Evolutionary conservation across 2,113 vertebrate species (phyloP).

Genomic region (Tursiops truncatus): DNA sequence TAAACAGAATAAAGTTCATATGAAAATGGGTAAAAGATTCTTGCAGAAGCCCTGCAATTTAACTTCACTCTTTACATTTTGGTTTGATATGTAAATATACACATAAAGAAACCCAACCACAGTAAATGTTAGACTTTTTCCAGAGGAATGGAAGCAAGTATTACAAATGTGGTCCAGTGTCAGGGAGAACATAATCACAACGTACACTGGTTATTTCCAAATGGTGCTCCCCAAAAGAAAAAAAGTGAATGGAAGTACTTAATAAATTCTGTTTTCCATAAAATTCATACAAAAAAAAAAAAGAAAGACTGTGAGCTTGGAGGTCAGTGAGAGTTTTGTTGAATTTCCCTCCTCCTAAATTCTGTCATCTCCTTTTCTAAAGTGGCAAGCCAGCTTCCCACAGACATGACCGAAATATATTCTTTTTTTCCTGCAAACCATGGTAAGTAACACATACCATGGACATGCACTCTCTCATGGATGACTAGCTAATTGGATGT

Average conservation of each 20-base stretch:
- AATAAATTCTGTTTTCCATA: constrained; percentile 66
- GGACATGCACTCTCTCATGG: background rate
- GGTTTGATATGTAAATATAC: constrained; percentile 42
- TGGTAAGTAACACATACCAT: constrained; percentile 22
- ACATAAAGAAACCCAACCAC: constrained; percentile 33
- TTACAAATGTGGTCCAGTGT: background rate
- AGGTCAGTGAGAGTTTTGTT: constrained; percentile 59
- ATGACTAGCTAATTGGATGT: constrained; percentile 25
- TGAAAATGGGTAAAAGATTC: constrained; percentile 23
- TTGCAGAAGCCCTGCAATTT: constrained; percentile 32
- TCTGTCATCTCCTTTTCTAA: constrained; percentile 57
- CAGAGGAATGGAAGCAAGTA: constrained; percentile 17
- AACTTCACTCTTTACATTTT: constrained; percentile 22
- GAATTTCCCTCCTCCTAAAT: constrained; percentile 65
- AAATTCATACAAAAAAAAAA: constrained; percentile 34
- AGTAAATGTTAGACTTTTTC: background rate
- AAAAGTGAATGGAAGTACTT: constrained; percentile 57
- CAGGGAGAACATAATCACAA: constrained; percentile 31
- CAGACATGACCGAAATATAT: constrained; percentile 37
- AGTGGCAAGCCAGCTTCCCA: constrained; percentile 43
- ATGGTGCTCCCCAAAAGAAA: background rate
- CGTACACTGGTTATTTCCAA: constrained; percentile 52
- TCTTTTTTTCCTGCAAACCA: background rate
- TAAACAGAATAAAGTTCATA: constrained; percentile 2
- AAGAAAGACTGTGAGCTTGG: constrained; percentile 31